Evolutionary conservation across 1,140 invertebrate species (phyloP).

Genomic region (Marisa cornuarietis): DNA sequence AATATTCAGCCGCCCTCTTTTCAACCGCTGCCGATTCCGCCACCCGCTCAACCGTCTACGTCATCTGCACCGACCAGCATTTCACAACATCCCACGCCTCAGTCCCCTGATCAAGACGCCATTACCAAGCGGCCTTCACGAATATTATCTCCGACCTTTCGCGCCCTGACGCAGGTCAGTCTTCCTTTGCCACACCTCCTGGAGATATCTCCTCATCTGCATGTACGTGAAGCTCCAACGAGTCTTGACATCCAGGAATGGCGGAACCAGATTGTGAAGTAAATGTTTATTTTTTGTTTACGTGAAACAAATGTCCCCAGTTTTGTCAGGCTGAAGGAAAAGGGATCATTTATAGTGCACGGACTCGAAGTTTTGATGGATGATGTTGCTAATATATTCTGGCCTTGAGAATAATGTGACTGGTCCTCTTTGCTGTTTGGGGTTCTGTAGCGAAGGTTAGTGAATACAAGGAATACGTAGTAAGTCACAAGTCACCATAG

Average conservation of each 20-base stretch:
- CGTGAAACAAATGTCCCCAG: not conserved
- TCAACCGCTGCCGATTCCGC: not conserved
- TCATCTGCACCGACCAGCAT: not conserved
- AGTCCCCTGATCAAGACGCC: not conserved
- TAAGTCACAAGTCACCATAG: too few relatives aligned
- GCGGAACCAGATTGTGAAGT: constrained; percentile 1
- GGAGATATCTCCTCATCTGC: not conserved
- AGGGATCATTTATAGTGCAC: not conserved
- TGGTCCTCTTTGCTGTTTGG: too few relatives aligned
- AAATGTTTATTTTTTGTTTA: not conserved
- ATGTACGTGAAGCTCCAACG: not conserved
- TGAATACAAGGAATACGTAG: too few relatives aligned
- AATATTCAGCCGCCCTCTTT: not conserved
- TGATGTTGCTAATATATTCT: not conserved
- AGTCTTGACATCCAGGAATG: not conserved
- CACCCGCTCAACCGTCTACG: not conserved
- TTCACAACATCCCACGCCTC: not conserved
- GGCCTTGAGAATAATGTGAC: not conserved
- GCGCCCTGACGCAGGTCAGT: not conserved
- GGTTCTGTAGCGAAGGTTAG: too few relatives aligned
- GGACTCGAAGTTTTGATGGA: not conserved
- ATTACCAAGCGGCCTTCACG: not conserved
- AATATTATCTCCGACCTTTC: not conserved
- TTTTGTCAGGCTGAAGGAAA: not conserved
- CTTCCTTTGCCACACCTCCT: not conserved